phyloP scores from a whole-genome alignment of 1,140 invertebrate species.

The Euura saliciscinereae region DNA sequence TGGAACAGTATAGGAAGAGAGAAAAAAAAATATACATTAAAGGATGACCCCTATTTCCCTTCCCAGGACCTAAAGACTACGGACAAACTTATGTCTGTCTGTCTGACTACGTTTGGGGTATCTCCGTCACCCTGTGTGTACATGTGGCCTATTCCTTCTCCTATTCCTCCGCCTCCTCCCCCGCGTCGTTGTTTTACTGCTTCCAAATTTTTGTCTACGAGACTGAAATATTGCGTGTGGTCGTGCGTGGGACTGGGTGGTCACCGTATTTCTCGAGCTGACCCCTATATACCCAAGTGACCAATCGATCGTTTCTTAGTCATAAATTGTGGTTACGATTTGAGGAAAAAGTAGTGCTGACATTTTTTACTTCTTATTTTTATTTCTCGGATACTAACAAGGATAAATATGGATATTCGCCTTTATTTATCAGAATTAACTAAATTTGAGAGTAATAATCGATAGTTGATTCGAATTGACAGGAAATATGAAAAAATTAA shows the following conservation, averaged over 20 bases:
- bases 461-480: too few relatives aligned
- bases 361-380: too few relatives aligned
- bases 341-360: too few relatives aligned
- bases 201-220: background rate
- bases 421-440: too few relatives aligned
- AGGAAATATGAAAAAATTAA: too few relatives aligned
- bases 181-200: background rate
- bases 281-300: background rate
- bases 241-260: background rate
- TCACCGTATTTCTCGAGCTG: background rate
- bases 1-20: conserved; percentile 11
- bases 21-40: conserved; percentile 23
- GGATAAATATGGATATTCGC: too few relatives aligned
- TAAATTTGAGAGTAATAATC: too few relatives aligned
- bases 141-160: background rate
- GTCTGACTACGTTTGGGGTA: background rate
- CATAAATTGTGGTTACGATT: too few relatives aligned
- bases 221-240: background rate
- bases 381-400: too few relatives aligned
- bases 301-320: background rate
- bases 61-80: conserved; percentile 32
- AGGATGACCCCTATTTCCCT: conserved; percentile 41
- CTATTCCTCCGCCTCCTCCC: background rate
- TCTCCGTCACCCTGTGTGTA: background rate
- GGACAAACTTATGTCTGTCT: background rate